Base-by-base conservation (phyloP, 1,140 invertebrate genomes). In the Drosophila funebris region DNA sequence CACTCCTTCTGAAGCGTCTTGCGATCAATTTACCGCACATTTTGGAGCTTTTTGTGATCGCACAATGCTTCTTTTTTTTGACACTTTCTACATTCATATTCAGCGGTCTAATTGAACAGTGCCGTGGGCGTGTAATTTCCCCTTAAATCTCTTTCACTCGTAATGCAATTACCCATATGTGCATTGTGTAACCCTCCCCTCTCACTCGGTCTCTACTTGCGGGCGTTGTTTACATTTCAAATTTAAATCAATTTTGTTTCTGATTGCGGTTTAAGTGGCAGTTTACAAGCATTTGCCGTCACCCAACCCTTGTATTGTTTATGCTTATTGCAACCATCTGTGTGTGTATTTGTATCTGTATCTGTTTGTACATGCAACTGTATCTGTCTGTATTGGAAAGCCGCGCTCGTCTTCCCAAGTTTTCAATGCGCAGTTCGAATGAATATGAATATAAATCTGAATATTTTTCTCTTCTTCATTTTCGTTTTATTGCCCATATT, bases 211-310 rank as follows among this genome's bases (percentile, higher is more conserved):
- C 20, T 16, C 8, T 27, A 14, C 24, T 22, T 20, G 1, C 31
- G 56, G 54, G 53, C 50, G 31, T 67, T 84, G 80, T 79, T 84
- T 70, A 85, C 73, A 69, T 68, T 74, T 87, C 70, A 87, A 81
- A 87, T 85, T 87, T 66, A 78, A 87, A 85, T 82, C 82, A 85
- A 82, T 85, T 85, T 82, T 41, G 67, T 57, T 76, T 87, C 58
- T 87, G 82, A 85, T 85, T 85, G 82, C 75, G 37, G 39, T 76
- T 82, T 88, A 85, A 85, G 82, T 85, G 83, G 74, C 82, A 85
- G 70, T 54, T 70, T 84, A 46, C 76, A 58, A 31, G 50, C 61
- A 54, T 58, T 58, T 37, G 57, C 24, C 24, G 33, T 54, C 41
- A 22, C 41, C 48, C 41, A 67, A 57, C 77, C 62, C 66, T 71